Conservation (phyloP, 1,140 invertebrate species). For the Anagrus nilaparvatae region DNA sequence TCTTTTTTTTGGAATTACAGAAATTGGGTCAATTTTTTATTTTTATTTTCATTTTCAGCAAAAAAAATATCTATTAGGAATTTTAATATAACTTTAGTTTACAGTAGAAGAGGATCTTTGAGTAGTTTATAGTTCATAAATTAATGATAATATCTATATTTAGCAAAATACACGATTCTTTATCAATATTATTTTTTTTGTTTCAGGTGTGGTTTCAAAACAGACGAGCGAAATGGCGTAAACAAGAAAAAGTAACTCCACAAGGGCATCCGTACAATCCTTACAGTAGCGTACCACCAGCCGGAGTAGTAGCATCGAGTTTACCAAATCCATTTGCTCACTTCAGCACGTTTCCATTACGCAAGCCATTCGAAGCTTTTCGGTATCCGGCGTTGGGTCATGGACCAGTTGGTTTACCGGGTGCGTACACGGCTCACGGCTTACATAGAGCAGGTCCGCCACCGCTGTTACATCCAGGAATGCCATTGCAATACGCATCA, state of each 20-base stretch:
- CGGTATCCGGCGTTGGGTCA: slow-evolving; percentile 47
- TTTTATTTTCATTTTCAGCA: too few relatives aligned
- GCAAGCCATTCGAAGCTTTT: slow-evolving; percentile 75
- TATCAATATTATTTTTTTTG: too few relatives aligned
- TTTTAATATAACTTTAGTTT: too few relatives aligned
- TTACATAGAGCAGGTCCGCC: slow-evolving; percentile 53
- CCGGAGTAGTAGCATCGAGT: slow-evolving; percentile 55
- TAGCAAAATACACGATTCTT: too few relatives aligned
- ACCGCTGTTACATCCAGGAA: slow-evolving; percentile 52
- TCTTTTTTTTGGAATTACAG: too few relatives aligned
- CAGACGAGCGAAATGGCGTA: slow-evolving; percentile 82
- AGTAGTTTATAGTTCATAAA: too few relatives aligned
- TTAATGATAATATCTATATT: too few relatives aligned
- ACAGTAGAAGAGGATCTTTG: too few relatives aligned
- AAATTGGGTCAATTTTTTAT: too few relatives aligned
- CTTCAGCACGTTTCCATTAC: slow-evolving; percentile 55
- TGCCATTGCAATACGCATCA: slow-evolving; percentile 53
- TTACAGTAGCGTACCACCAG: slow-evolving; percentile 52
- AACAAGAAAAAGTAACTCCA: slow-evolving; percentile 87
- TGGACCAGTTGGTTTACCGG: slow-evolving; percentile 16
- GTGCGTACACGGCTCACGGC: slow-evolving; percentile 39
- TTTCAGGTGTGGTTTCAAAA: slow-evolving; percentile 93
- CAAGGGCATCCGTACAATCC: slow-evolving; percentile 84
- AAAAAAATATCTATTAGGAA: too few relatives aligned
- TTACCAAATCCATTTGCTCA: slow-evolving; percentile 70